phyloP scores from a whole-genome alignment of 2,113 vertebrate species.

The Oryzias javanicus region DNA sequence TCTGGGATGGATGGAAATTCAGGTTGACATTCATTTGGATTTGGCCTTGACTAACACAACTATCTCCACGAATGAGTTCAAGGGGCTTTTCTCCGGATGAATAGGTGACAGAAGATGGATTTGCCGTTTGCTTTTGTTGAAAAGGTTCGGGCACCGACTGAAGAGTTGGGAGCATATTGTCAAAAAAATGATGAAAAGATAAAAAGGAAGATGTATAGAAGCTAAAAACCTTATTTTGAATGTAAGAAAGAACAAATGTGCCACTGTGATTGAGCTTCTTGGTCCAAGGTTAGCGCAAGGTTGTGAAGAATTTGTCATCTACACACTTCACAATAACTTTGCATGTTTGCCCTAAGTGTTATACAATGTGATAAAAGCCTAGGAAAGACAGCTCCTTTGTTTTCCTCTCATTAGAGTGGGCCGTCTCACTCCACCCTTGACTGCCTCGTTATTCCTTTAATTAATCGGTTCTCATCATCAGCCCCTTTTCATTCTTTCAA shows the following conservation, averaged over 20 bases:
- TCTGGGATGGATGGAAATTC: slow-evolving; percentile 74
- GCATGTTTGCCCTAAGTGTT: slow-evolving; percentile 56
- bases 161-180: slow-evolving; percentile 1
- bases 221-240: background rate
- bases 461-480: slow-evolving; percentile 80
- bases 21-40: slow-evolving; percentile 74
- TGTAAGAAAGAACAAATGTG: background rate
- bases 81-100: slow-evolving; percentile 67
- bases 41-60: slow-evolving; percentile 78
- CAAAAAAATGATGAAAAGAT: too few species aligned
- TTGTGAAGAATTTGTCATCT: slow-evolving; percentile 48
- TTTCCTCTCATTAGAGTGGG: slow-evolving; percentile 78
- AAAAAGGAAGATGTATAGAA: too few species aligned
- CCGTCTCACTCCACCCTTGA: slow-evolving; percentile 74
- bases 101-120: slow-evolving; percentile 73
- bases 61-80: slow-evolving; percentile 71
- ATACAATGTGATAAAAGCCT: slow-evolving; percentile 62
- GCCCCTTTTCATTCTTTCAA: slow-evolving; percentile 68
- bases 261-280: slow-evolving; percentile 6
- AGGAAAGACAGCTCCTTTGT: slow-evolving; percentile 75
- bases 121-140: slow-evolving; percentile 51
- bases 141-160: slow-evolving; percentile 44
- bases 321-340: slow-evolving; percentile 52
- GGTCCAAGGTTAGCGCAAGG: slow-evolving; percentile 43
- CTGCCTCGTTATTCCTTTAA: slow-evolving; percentile 79